Evolutionary conservation across 2,113 vertebrate genomes (phyloP), one percentile per base, ranked within the genome.

Genomic region (Clarias macrocephalus): DNA sequence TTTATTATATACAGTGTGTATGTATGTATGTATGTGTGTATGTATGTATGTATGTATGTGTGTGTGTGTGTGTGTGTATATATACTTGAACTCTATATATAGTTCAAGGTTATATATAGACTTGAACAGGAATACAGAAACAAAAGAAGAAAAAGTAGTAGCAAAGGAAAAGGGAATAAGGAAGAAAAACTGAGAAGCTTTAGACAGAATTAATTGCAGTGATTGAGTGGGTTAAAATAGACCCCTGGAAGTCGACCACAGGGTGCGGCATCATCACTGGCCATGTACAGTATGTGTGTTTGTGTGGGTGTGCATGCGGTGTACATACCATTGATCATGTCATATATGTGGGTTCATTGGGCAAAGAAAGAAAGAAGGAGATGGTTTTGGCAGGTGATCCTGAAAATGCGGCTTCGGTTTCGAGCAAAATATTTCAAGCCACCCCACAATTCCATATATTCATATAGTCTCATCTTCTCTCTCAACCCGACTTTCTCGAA

Each of bases 201-300:
- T 59, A 86, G 83, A 68, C 30, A 48, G 86, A 62, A 59, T 85
- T 83, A 65, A 72, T 82, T 60, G 63, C 80, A 86, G 83, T 86
- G 84, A 84, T 84, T 54, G 86, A 88, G 73, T 83, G 80, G 42
- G 63, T 75, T 80, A 86, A 90, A 90, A 88, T 86, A 88, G 83
- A 80, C 48, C 80, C 52, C 21, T 57, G 83, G 73, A 84, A 5
- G 42, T 80, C 18, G 56, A 88, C 84, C 81, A 70, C 86, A 88
- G 84, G 86, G 80, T 63, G 86, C 18, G 85, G 86, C 65, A 60
- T 59, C 66, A 25, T 88, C 84, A 82, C 79, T 65, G 30, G 25
- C 37, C 25, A 3, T 85, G 15, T 66, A 63, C 37, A 28, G 85
- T 80, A 77, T 56, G 52, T 75, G 68, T 73, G 68, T 75, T 33